Evolutionary conservation across 2,797 vertebrate genomes (phyloP), one percentile per base, ranked within the genome.

Genomic region (Arctocebus calabarensis): DNA sequence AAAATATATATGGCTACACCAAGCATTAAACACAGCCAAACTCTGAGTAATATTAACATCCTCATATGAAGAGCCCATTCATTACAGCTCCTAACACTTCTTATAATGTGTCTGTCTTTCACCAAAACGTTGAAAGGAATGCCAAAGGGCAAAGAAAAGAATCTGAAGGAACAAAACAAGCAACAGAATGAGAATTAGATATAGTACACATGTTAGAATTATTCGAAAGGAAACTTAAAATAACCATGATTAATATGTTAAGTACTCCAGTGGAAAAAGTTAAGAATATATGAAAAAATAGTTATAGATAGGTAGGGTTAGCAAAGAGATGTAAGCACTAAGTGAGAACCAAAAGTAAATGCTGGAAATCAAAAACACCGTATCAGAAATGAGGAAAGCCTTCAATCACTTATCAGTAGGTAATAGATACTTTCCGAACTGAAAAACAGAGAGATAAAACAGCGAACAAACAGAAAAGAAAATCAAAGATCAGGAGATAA

Each of bases 281-380:
- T 27, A 22, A 43, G 22, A 74, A 68, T 61, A 68, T 11, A 48
- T 48, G 48, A 25, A 94, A 77, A 84, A 68, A 84, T 68, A n/a
- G 29, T 37, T 84, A 37, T 59, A 68, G 12, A 64, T 84, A 40
- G 61, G 32, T 48, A 84, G 32, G 66, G 20, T 57, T 77, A 84
- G 19, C 13, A 75, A 45, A 68, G 61, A 68, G 48, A 19, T 89
- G 23, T 10, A 84, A 70, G 77, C 71, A 59, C 66, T n/a, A 66
- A 66, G 64, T 88, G 25, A 87, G 34, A 93, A 82, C 71, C 75
- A 82, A 82, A 88, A 82, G 64, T 40, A 19, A 82, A 74, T 82
- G 68, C 68, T 74, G 73, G 29, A 57, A 62, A 73, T 29, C 40
- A 92, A 57, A 86, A 85, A 29, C 23, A 64, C 17, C 59, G 29